phyloP scores from a whole-genome alignment of 2,888 invertebrate species.

The Galeopsomyia nigrocyanea region DNA sequence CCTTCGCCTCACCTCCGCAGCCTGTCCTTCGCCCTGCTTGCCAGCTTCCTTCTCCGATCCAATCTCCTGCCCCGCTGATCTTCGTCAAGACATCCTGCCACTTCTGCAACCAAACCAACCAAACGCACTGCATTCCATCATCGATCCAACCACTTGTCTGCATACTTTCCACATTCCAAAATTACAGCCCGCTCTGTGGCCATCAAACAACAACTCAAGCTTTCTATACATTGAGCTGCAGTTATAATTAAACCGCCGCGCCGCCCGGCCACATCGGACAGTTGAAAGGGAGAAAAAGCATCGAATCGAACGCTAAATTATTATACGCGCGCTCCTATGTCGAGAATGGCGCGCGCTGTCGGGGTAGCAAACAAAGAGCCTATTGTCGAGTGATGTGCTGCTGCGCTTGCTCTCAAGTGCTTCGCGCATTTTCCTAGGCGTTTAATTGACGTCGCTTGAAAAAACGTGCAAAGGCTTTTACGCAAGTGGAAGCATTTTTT shows the following conservation, averaged over 20 bases:
- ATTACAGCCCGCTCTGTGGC: constrained; percentile 2
- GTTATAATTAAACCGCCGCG: constrained; percentile 8
- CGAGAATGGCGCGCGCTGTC: too few species aligned
- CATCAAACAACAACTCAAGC: too few species aligned
- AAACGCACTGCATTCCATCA: not conserved
- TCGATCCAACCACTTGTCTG: too few species aligned
- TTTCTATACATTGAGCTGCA: too few species aligned
- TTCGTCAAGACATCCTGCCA: constrained; percentile 68
- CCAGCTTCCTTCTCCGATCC: too few species aligned
- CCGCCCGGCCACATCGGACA: not conserved
- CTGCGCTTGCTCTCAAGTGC: not conserved
- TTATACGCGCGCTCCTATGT: too few species aligned
- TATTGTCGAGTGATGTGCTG: not conserved
- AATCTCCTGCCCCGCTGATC: too few species aligned
- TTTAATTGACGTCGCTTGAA: not conserved
- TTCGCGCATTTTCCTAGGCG: constrained; percentile 7
- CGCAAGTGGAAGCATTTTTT: too few species aligned
- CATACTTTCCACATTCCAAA: not conserved
- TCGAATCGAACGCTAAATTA: not conserved
- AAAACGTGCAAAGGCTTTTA: too few species aligned
- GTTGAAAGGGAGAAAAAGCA: not conserved
- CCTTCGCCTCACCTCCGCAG: too few species aligned
- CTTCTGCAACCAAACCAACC: constrained; percentile 56
- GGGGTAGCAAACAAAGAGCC: constrained; percentile 4
- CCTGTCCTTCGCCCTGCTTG: too few species aligned